A percentile compares a stretch with the other conserved stretches of the same genome.
Conservation (phyloP, 2,888 invertebrate genomes). For the Pasiphila rectangulata region DNA sequence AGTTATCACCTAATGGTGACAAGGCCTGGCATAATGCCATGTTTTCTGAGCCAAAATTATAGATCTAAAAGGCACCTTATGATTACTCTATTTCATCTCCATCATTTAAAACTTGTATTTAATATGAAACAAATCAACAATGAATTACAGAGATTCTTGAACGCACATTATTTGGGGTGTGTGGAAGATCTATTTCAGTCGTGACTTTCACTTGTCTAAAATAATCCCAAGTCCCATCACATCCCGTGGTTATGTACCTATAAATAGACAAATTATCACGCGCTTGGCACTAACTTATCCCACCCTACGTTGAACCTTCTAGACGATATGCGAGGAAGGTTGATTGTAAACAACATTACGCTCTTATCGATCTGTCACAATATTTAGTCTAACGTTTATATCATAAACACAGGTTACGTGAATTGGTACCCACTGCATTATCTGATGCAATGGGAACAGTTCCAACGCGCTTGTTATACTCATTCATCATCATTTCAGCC, state of each 20-base stretch:
- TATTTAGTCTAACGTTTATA: constrained; percentile 5
- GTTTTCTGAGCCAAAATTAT: constrained; percentile 2
- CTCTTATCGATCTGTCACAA: constrained; percentile 4
- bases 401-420: not conserved
- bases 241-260: constrained; percentile 40
- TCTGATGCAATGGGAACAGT: constrained; percentile 1
- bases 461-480: too few relatives aligned
- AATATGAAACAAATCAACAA: too few relatives aligned
- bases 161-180: constrained; percentile 12
- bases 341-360: constrained; percentile 32
- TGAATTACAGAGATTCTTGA: constrained; percentile 17
- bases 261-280: constrained; percentile 50
- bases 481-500: too few relatives aligned
- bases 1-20: not conserved
- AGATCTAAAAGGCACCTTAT: not conserved
- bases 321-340: constrained; percentile 23
- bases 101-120: too few relatives aligned
- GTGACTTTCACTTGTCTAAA: constrained; percentile 55
- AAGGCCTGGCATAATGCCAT: constrained; percentile 6
- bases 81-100: too few relatives aligned
- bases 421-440: not conserved
- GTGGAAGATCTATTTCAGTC: constrained; percentile 36
- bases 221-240: constrained; percentile 44
- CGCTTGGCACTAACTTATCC: constrained; percentile 41
- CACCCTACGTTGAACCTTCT: constrained; percentile 30